Base-by-base conservation (phyloP, 2,113 vertebrate genomes). In the Tragulus kanchil region DNA sequence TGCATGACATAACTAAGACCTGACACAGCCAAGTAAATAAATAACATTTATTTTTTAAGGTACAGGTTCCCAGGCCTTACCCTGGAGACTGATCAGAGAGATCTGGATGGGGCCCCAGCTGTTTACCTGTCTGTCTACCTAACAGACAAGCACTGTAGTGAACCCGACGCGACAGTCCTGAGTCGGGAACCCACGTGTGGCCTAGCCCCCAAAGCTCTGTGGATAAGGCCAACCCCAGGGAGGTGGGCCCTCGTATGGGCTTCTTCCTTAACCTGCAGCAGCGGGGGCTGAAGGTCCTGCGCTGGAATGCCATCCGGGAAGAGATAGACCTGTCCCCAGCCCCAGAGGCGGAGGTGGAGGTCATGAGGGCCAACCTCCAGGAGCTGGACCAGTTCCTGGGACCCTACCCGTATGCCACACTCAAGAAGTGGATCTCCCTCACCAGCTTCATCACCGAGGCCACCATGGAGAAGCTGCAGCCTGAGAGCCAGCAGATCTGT, bases 381-480 rank as follows among this genome's bases (percentile, higher is more conserved):
- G 99, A 99, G 31, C 97, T 99, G 95, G 99, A 99, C 95, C 98
- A 95, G 8, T 99, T 98, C 95, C 98, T 99, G 17, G 99, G 99
- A 23, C 99, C 99, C 1, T 99, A 99, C 77, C 99, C 99, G 0
- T 99, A 99, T 62, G 98, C 98, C 85, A 99, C 98, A 0, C 98
- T 99, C 94, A 99, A 99, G 93, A 99, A 99, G 86, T 99, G 99
- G 99, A 99, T 99, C 17, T 99, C 99, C 17, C 99, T 99, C 89
- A 99, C 98, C 64, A 99, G 97, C 98, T 99, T 98, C 62, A 97
- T 99, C 90, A 99, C 95, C 10, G 98, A 99, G 42, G 98, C 99
- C 85, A 81, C 99, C 3, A 91, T 99, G 95, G 88, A 97, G 28
- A 97, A 95, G 65, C 97, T 99, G 84, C 99, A 99, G 98, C 99